phyloP scores from a whole-genome alignment of 1,140 invertebrate species.

The Harpegnathos saltator region DNA sequence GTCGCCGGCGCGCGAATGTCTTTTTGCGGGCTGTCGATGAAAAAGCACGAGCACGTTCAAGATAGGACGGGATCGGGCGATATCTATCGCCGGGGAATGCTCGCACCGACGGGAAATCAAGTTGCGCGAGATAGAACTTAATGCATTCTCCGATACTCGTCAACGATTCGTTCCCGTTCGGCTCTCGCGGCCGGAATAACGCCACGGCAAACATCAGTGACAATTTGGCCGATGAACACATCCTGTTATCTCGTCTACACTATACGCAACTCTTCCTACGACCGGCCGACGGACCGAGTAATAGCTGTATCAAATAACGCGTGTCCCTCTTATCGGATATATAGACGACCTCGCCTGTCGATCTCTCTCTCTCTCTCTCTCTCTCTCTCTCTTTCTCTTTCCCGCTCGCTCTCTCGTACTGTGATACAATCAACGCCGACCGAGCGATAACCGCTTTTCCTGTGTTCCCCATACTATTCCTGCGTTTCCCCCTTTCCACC shows the following conservation, averaged over 20 bases:
- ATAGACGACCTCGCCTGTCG: background rate
- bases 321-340: constrained; percentile 20
- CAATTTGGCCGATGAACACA: constrained; percentile 71
- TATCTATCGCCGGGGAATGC: constrained; percentile 2
- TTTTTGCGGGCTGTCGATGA: constrained; percentile 1
- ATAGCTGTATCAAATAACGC: constrained; percentile 60
- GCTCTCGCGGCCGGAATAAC: constrained; percentile 47
- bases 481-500: background rate
- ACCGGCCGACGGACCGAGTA: constrained; percentile 40
- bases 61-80: constrained; percentile 36
- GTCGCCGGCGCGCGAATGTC: constrained; percentile 46
- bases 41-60: constrained; percentile 31
- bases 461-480: constrained; percentile 27
- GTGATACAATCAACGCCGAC: constrained; percentile 25
- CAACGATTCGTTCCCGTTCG: constrained; percentile 36
- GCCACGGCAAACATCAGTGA: constrained; percentile 47
- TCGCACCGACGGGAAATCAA: constrained; percentile 55
- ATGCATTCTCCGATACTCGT: constrained; percentile 67
- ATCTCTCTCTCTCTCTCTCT: background rate
- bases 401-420: background rate
- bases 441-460: constrained; percentile 44
- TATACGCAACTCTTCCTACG: constrained; percentile 32
- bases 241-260: constrained; percentile 63
- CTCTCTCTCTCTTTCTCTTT: constrained; percentile 1
- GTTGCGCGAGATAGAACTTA: constrained; percentile 52